These are phyloP conservation scores for Myrmecophaga tridactyla DNA, from an alignment of 2,113 vertebrate species.

Conservation along the genomic window DNA sequence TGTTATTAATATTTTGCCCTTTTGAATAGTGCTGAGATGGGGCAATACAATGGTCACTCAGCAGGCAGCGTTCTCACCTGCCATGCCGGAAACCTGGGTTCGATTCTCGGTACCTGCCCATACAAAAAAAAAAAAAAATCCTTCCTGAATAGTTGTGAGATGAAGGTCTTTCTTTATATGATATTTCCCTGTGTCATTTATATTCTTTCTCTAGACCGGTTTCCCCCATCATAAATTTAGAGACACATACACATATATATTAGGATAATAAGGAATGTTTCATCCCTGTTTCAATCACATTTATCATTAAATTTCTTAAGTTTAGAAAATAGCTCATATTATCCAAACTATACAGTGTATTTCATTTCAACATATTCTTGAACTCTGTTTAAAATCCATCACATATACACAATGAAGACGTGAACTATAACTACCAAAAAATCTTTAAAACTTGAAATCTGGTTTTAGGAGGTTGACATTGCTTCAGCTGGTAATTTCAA, in stretches of 20 bases:
- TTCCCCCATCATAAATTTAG: background rate
- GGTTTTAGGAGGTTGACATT: constrained; percentile 28
- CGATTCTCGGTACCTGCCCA: too few species aligned
- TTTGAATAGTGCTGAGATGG: background rate
- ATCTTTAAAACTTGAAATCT: constrained; percentile 41
- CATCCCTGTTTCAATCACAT: constrained; percentile 22
- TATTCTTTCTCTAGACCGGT: background rate
- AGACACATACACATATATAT: background rate
- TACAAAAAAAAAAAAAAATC: too few species aligned
- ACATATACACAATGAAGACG: constrained; percentile 13
- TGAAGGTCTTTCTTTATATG: background rate
- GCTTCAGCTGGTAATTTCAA: constrained; percentile 49
- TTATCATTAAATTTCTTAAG: constrained; percentile 19
- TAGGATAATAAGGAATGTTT: background rate
- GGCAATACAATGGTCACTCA: too few species aligned
- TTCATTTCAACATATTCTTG: background rate
- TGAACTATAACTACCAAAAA: constrained; percentile 4
- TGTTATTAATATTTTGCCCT: background rate
- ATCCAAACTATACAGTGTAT: constrained; percentile 7
- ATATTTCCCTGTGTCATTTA: background rate
- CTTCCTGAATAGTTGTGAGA: background rate
- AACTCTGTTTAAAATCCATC: constrained; percentile 48
- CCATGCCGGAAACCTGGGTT: too few species aligned
- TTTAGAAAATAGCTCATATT: constrained; percentile 19
- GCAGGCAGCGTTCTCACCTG: too few species aligned